phyloP scores from a whole-genome alignment of 2,797 vertebrate genomes.

The Sphenopsis melanotis region DNA sequence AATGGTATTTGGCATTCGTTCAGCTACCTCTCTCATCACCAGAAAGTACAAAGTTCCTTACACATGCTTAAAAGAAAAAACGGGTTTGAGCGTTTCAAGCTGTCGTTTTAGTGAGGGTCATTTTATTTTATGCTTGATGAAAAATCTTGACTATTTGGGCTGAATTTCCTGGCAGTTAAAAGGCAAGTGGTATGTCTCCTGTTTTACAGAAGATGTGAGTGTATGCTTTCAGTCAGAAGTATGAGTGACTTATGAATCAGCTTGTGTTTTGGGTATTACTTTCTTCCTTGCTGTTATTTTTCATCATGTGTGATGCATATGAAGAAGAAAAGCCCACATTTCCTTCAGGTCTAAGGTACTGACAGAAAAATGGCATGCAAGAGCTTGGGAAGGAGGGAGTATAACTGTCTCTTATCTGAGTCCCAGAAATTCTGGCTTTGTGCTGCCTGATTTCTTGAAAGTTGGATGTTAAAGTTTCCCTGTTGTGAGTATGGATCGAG shows the following conservation, averaged over 20 bases:
- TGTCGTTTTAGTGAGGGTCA: background rate
- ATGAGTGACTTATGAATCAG: background rate
- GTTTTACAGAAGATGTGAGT: background rate
- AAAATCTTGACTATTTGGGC: background rate
- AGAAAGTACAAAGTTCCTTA: background rate
- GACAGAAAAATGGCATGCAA: background rate
- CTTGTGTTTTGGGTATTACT: background rate
- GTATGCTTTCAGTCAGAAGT: background rate
- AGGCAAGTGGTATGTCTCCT: background rate
- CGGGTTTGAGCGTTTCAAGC: background rate
- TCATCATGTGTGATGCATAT: background rate
- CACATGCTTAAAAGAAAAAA: background rate
- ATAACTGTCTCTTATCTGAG: background rate
- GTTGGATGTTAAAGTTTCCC: background rate
- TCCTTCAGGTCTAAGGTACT: background rate
- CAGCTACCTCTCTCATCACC: constrained; percentile 24
- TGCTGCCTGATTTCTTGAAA: background rate
- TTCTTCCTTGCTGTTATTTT: background rate
- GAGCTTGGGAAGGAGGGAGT: background rate
- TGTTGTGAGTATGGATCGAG: fast-evolving
- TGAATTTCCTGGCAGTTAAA: background rate
- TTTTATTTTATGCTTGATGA: background rate
- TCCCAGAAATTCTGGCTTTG: background rate
- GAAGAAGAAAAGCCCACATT: background rate
- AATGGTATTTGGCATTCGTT: constrained; percentile 22